Conservation (phyloP, 1,140 invertebrate genomes). For the Tetramorium simillimum region DNA sequence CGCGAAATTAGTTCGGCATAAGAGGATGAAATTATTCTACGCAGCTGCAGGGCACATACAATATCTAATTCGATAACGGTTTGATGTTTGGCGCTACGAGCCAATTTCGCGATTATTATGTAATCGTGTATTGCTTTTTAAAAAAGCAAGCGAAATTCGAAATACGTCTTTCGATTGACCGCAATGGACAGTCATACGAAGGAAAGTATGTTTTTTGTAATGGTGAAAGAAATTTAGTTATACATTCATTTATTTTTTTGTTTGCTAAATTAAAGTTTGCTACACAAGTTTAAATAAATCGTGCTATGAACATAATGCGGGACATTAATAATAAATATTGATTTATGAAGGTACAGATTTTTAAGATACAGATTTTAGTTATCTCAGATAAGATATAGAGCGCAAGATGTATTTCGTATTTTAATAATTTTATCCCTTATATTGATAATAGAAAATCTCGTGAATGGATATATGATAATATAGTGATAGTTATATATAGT, state of each 20-base stretch:
- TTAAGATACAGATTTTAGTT: not conserved
- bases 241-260: slow-evolving; percentile 22
- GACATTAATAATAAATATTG: slow-evolving; percentile 37
- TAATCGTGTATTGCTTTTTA: not conserved
- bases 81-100: not conserved
- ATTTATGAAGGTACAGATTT: not conserved
- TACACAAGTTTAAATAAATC: slow-evolving; percentile 28
- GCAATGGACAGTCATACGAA: not conserved
- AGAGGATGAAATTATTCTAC: slow-evolving; percentile 15
- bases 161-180: not conserved
- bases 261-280: slow-evolving; percentile 16
- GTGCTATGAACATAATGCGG: not conserved
- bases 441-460: not conserved
- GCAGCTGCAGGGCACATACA: not conserved
- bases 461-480: not conserved
- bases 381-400: not conserved
- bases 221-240: not conserved
- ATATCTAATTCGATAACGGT: not conserved
- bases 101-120: not conserved
- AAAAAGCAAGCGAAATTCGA: not conserved
- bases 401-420: not conserved
- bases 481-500: too few relatives aligned
- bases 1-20: slow-evolving; percentile 36
- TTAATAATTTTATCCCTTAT: not conserved
- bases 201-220: not conserved